Evolutionary conservation across 35 echinoderm and acorn worm genomes (phyloP).

Genomic region (Patiria miniata): DNA sequence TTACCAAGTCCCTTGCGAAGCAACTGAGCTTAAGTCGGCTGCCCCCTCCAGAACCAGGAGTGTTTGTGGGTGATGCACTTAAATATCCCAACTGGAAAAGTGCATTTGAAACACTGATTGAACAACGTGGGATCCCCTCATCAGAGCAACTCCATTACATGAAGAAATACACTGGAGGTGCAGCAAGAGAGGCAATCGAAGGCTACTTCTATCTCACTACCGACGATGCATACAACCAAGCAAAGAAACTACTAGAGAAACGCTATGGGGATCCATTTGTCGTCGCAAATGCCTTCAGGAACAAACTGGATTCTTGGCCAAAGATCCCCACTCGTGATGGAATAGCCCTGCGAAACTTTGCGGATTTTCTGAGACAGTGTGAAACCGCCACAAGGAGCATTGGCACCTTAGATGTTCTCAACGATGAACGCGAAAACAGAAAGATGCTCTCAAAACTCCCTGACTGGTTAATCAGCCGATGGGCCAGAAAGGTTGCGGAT

Average conservation of each 20-base stretch:
- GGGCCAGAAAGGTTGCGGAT: slow-evolving; percentile 46
- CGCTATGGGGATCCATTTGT: slow-evolving; percentile 75
- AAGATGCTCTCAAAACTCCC: slow-evolving; percentile 76
- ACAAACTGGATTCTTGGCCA: slow-evolving; percentile 58
- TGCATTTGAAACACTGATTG: slow-evolving; percentile 63
- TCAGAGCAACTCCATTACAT: slow-evolving; percentile 61
- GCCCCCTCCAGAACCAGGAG: slow-evolving; percentile 61
- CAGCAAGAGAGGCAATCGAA: slow-evolving; percentile 53
- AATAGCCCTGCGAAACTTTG: no score
- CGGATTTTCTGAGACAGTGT: slow-evolving; percentile 18
- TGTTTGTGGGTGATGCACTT: slow-evolving; percentile 68
- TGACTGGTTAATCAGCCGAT: slow-evolving; percentile 43
- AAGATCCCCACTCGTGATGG: slow-evolving; percentile 63
- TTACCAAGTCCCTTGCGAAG: slow-evolving; percentile 38
- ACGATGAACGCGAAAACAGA: no score
- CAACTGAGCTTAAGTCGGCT: slow-evolving; percentile 61
- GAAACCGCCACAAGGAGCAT: slow-evolving; percentile 37
- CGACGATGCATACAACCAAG: slow-evolving; percentile 61
- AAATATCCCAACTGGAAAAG: slow-evolving; percentile 50
- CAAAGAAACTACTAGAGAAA: slow-evolving; percentile 39
- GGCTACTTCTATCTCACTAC: slow-evolving; percentile 50
- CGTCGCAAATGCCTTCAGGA: slow-evolving; percentile 47
- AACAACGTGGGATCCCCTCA: slow-evolving; percentile 25
- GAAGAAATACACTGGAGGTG: slow-evolving; percentile 51
- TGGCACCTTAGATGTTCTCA: neutral